These are phyloP conservation scores for Pangasianodon hypophthalmus DNA, from an alignment of 2,113 vertebrate genomes.

Conservation along the genomic window DNA sequence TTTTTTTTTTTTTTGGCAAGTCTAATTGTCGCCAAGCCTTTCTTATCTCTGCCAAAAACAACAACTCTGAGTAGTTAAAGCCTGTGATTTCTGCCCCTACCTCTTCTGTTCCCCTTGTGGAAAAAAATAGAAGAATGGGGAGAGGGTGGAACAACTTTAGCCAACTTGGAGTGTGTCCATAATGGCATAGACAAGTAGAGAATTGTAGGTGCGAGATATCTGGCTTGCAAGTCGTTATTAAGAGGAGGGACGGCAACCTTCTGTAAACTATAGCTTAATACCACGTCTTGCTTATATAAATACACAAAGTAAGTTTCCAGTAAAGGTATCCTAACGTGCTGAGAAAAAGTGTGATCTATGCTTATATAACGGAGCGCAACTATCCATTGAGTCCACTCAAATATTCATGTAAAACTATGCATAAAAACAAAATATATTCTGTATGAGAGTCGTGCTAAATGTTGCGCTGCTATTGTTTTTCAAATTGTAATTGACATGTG, in stretches of 20 bases:
- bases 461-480: background rate
- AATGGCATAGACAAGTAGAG: background rate
- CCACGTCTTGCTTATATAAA: background rate
- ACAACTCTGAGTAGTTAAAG: background rate
- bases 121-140: slow-evolving; percentile 40
- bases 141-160: background rate
- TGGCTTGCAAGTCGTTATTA: background rate
- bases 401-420: background rate
- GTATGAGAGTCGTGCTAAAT: background rate
- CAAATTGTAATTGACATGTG: background rate
- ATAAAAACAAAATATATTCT: background rate
- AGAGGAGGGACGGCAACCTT: background rate
- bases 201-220: background rate
- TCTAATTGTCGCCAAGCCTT: slow-evolving; percentile 48
- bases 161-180: slow-evolving; percentile 13
- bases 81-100: background rate
- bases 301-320: background rate
- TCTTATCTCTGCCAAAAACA: slow-evolving; percentile 51
- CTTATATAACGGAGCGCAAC: too few species aligned
- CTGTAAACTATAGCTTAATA: background rate
- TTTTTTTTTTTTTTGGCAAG: background rate
- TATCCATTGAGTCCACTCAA: background rate
- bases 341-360: background rate
- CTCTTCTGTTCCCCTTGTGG: background rate
- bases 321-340: background rate